Evolutionary conservation across 2,113 vertebrate genomes (phyloP), one percentile per base, ranked within the genome.

Genomic region (Dromaius novaehollandiae): DNA sequence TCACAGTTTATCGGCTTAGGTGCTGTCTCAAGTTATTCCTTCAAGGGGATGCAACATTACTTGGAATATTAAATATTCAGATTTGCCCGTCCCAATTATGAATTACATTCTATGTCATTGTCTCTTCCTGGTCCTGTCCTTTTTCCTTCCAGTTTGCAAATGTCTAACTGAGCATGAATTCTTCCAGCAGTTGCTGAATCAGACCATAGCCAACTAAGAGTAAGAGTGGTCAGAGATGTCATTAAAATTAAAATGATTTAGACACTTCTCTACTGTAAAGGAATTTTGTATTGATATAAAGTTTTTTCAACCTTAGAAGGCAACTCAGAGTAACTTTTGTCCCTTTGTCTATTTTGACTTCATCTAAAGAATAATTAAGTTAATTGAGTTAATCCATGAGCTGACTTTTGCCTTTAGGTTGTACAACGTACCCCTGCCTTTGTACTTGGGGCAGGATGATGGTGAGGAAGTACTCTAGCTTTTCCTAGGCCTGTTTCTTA

Each of bases 291-390:
- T 7, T 63, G 26, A 25, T n/a, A 13, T 8, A 26, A 44, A 15
- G 8, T 55, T 93, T 32, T 42, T 82, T 88, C 42, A 90, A 32
- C 68, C 60, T 93, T 66, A 56, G 50, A 79, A 44, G 11, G 82
- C 17, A 69, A 11, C 26, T 96, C 56, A 76, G 63, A 64, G 34
- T 58, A 64, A 25, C 74, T 90, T 53, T 34, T 36, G 22, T 82
- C 90, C 30, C 1, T 42, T 55, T 55, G 2, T 42, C 18, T 69
- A 3, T 19, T 22, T 30, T 44, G 26, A 42, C 4, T 53, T 82
- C 12, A 0, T 82, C 58, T 26, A 1, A 73, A 0, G 2, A 85
- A 24, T 1, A 2, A 11, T 61, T 70, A 14, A 1, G 0, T 79
- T 68, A 7, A 2, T 28, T 11, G 40, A 5, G 11, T 46, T 89